Percentiles rank a stretch among this genome's conserved stretches.
These are phyloP conservation scores for Brenthis hecate DNA, from an alignment of 2,888 invertebrate species.

Conservation along the genomic window DNA sequence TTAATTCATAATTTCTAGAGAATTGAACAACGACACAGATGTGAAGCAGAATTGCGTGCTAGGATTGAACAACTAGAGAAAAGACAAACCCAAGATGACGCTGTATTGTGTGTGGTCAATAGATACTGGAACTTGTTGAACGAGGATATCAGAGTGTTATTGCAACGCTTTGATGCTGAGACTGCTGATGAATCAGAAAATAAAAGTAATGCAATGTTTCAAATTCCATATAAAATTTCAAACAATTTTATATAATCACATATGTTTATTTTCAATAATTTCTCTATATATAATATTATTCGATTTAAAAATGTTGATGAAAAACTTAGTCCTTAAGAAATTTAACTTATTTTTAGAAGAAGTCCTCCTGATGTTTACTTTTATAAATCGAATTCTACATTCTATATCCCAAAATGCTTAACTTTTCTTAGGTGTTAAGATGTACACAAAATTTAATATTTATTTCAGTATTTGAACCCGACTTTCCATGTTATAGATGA, in stretches of 20 bases:
- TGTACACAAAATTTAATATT: slow-evolving; percentile 29
- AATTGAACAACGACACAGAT: slow-evolving; percentile 94
- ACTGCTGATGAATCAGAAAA: slow-evolving; percentile 98
- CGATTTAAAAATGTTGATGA: no score
- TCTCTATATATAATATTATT: no score
- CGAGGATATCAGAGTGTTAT: slow-evolving; percentile 96
- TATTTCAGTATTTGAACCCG: slow-evolving; percentile 39
- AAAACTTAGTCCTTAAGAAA: no score
- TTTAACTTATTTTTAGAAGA: no score
- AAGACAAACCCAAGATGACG: slow-evolving; percentile 97
- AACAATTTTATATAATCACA: no score
- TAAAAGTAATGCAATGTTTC: slow-evolving; percentile 84
- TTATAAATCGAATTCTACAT: no score
- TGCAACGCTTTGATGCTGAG: slow-evolving; percentile 98
- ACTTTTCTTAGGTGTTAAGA: slow-evolving; percentile 10
- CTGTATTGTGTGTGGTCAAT: slow-evolving; percentile 98
- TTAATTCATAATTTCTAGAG: slow-evolving; percentile 74
- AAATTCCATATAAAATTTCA: no score
- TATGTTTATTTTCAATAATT: no score
- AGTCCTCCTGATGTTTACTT: no score
- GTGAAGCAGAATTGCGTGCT: slow-evolving; percentile 93
- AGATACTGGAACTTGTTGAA: slow-evolving; percentile 98
- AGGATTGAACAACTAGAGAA: slow-evolving; percentile 97
- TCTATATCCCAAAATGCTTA: no score
- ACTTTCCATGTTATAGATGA: slow-evolving; percentile 85